A percentile compares a stretch with the other conserved stretches of the same genome.
phyloP scores from a whole-genome alignment of 2,113 vertebrate species.

The Xenopus laevis region DNA sequence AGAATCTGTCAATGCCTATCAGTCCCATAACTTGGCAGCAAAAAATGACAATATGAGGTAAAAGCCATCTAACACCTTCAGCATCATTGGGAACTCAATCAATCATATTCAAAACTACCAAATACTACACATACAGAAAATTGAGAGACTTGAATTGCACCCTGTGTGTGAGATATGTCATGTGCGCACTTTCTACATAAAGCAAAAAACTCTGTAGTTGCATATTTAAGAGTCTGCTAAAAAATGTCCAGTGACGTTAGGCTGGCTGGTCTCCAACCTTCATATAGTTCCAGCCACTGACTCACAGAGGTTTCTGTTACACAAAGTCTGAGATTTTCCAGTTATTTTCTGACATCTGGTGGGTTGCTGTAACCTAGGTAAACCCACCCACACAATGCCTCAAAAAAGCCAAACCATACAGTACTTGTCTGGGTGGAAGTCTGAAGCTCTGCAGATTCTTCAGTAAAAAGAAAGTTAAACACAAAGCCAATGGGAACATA shows the following conservation, averaged over 20 bases:
- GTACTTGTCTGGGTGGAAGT: not conserved
- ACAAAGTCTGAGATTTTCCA: slow-evolving; percentile 44
- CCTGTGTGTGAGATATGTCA: too few species aligned
- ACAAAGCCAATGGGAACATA: not conserved
- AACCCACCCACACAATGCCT: slow-evolving; percentile 40
- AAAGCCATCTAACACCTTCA: too few species aligned
- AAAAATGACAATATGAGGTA: too few species aligned
- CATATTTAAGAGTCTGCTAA: slow-evolving; percentile 23
- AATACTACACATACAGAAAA: too few species aligned
- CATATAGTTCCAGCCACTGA: slow-evolving; percentile 44
- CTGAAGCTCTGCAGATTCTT: slow-evolving; percentile 8
- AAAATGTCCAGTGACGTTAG: slow-evolving; percentile 44
- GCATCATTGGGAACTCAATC: too few species aligned
- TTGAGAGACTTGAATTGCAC: too few species aligned
- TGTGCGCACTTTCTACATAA: too few species aligned
- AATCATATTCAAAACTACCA: too few species aligned
- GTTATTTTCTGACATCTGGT: slow-evolving; percentile 44
- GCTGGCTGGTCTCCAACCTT: slow-evolving; percentile 30
- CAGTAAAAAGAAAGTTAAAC: not conserved
- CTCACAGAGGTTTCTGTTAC: slow-evolving; percentile 44
- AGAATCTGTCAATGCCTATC: too few species aligned
- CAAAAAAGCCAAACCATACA: not conserved
- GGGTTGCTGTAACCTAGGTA: slow-evolving; percentile 31
- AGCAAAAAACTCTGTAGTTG: slow-evolving; percentile 12
- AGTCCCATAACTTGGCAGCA: too few species aligned